Evolutionary conservation across 1,140 invertebrate genomes (phyloP).

Genomic region (Platorchestia sp.): DNA sequence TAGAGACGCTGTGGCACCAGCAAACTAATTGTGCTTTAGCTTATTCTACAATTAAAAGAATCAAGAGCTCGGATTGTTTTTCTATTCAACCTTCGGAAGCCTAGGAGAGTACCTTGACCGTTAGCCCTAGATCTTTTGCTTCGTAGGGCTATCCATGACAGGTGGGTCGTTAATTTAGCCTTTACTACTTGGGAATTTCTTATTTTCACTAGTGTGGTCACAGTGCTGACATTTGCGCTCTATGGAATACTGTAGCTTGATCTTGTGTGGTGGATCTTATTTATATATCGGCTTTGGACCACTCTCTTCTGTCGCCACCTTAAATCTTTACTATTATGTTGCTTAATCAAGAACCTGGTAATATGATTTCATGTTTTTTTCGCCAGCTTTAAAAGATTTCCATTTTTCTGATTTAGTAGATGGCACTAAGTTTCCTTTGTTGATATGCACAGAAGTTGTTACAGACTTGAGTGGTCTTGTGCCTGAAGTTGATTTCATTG

Average conservation of each 20-base stretch:
- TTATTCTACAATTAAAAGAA: constrained; percentile 32
- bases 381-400: neutral
- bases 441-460: neutral
- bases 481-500: neutral
- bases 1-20: constrained; percentile 36
- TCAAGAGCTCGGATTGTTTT: constrained; percentile 46
- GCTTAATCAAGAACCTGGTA: neutral
- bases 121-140: constrained; percentile 47
- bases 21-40: constrained; percentile 24
- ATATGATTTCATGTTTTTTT: neutral
- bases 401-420: neutral
- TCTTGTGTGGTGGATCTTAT: neutral
- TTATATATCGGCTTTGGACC: constrained; percentile 15
- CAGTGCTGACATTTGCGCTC: neutral
- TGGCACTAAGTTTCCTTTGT: neutral
- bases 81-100: neutral
- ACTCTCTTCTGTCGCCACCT: neutral
- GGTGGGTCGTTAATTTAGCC: constrained; percentile 42
- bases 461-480: constrained; percentile 17
- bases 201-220: constrained; percentile 22
- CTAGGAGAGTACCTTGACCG: neutral
- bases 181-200: neutral
- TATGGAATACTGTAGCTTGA: constrained; percentile 12
- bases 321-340: neutral
- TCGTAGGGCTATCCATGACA: constrained; percentile 34